Conservation (phyloP, 1,140 invertebrate species). For the Coenobita brevimanus region DNA sequence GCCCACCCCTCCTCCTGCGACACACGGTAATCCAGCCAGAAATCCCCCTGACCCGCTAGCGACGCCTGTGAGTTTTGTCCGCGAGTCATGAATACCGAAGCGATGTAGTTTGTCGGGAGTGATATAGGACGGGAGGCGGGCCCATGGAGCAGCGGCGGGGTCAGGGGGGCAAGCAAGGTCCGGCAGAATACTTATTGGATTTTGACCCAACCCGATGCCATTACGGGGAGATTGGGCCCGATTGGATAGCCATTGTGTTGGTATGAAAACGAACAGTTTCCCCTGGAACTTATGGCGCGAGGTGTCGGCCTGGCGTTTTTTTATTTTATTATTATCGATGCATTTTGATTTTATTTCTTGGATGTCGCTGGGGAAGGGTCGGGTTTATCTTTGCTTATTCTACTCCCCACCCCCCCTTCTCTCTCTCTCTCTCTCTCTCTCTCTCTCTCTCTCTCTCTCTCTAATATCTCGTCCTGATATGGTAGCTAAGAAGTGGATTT, state of each 20-base stretch:
- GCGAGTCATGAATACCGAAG: constrained; percentile 36
- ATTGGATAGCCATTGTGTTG: constrained; percentile 60
- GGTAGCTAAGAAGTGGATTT: too few species aligned
- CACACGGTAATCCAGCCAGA: not conserved
- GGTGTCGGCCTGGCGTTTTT: constrained; percentile 24
- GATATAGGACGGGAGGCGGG: constrained; percentile 7
- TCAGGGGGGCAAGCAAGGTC: constrained; percentile 20
- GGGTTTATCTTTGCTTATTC: not conserved
- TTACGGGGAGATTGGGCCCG: constrained; percentile 54
- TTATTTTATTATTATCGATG: constrained; percentile 38
- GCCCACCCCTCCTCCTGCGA: not conserved
- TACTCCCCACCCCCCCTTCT: too few species aligned
- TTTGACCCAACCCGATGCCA: constrained; percentile 45
- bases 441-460: too few species aligned
- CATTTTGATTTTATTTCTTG: constrained; percentile 37
- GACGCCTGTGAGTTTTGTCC: not conserved
- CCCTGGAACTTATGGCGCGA: constrained; percentile 36
- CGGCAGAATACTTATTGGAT: constrained; percentile 57
- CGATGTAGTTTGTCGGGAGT: constrained; percentile 41
- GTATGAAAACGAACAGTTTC: constrained; percentile 61
- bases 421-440: too few species aligned
- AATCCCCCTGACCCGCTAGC: not conserved
- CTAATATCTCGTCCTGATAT: too few species aligned
- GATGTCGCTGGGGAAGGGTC: not conserved
- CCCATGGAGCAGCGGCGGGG: too few species aligned